A percentile compares a stretch with the other conserved stretches of the same genome.
Conservation (phyloP, 1,140 invertebrate genomes). For the Drosophila tsacasi region DNA sequence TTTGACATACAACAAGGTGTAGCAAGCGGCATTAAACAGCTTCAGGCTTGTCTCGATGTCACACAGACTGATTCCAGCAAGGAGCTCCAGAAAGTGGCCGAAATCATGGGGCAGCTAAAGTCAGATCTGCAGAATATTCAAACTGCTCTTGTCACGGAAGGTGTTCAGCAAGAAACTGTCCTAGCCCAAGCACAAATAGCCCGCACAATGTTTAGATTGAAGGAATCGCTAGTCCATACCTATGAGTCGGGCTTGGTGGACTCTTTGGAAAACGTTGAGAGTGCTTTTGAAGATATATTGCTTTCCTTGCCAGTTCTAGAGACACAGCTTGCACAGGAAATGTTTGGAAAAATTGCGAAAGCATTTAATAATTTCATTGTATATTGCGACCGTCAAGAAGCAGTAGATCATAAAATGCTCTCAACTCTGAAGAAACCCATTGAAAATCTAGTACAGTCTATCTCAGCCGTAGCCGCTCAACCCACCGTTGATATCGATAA, state of each 20-base stretch:
- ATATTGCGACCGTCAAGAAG: slow-evolving; percentile 15
- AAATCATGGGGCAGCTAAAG: slow-evolving; percentile 75
- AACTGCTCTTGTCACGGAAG: slow-evolving; percentile 44
- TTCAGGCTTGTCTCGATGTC: slow-evolving; percentile 65
- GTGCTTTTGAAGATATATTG: slow-evolving; percentile 79
- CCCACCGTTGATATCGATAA: slow-evolving; percentile 70
- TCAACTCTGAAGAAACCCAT: slow-evolving; percentile 38
- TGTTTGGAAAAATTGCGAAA: slow-evolving; percentile 69
- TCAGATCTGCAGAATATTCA: slow-evolving; percentile 69
- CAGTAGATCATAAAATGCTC: slow-evolving; percentile 18
- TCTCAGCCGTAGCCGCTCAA: slow-evolving; percentile 47
- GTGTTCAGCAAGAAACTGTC: slow-evolving; percentile 59
- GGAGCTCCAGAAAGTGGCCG: slow-evolving; percentile 60
- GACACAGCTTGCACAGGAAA: slow-evolving; percentile 72
- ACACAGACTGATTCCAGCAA: slow-evolving; percentile 43
- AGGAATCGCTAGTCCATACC: slow-evolving; percentile 81
- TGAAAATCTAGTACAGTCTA: slow-evolving; percentile 45
- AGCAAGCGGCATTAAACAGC: slow-evolving; percentile 74
- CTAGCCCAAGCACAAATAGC: slow-evolving; percentile 70
- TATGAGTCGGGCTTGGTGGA: slow-evolving; percentile 79
- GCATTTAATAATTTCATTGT: slow-evolving; percentile 44
- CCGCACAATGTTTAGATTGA: slow-evolving; percentile 76
- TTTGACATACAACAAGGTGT: slow-evolving; percentile 73
- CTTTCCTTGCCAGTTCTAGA: slow-evolving; percentile 70
- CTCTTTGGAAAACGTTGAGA: slow-evolving; percentile 75